Base-by-base conservation (phyloP, 2,888 invertebrate species). In the Aleiodes alternator region DNA sequence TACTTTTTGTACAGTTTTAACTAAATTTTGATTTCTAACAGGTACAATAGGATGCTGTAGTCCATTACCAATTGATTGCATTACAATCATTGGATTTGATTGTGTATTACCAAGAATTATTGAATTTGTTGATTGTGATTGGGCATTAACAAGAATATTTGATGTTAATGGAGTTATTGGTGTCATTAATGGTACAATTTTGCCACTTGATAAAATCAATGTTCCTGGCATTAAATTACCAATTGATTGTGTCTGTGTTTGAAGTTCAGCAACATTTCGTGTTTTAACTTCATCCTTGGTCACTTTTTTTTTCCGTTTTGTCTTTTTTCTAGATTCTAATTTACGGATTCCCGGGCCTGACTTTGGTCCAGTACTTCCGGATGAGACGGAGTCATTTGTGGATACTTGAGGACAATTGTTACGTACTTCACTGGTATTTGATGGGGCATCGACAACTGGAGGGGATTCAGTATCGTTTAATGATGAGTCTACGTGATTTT, bases 51-150 rank as follows among this genome's bases (percentile, higher is more conserved):
- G 83, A 77, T 85, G 87, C 73, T 83, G 85, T 7, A 85, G 82
- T n/a, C 83, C 78, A 84, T 81, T 84, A 11, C 50, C 72, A n/a
- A 89, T 77, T 1, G 88, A 86, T 61, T 89, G 89, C 78, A 89
- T 88, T 0, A 89, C 87, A 69, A 89, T 88, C 88, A 89, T 89
- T 72, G 88, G 88, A 83, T 83, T 88, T 51, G 86, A 83, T 29
- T 87, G 89, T 3, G 83, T 81, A 64, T 84, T 88, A 38, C 87
- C 84, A n/a, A 89, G 80, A 61, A 89, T 88, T 76, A 89, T 87
- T 3, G 88, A 82, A 79, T 85, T 88, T 9, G 83, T 56, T 1
- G 87, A 73, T 69, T 82, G 84, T n/a, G 86, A 76, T 64, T 86
- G 87, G 69, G 85, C 80, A 78, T 87, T 88, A 57, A 89, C 87